Conservation (phyloP, 2,797 vertebrate species). For the Cossypha dichroa region DNA sequence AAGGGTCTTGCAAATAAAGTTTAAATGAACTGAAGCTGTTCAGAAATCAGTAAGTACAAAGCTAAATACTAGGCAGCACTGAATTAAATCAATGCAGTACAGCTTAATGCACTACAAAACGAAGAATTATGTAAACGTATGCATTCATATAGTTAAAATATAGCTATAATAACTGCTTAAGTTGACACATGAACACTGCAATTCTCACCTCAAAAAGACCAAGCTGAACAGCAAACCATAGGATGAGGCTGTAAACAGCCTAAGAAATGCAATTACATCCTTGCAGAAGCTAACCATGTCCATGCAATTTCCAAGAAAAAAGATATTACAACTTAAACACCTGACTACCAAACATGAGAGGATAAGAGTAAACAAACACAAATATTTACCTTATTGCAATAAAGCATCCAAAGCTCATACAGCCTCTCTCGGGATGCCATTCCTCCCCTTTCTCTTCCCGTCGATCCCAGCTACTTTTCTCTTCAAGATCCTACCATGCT, state of each 20-base stretch:
- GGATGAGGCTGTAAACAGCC: neutral
- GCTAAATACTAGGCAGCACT: neutral
- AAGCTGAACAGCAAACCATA: neutral
- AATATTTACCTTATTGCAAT: slow-evolving; percentile 90
- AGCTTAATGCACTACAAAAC: neutral
- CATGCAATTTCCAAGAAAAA: neutral
- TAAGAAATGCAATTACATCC: neutral
- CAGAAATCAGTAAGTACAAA: neutral
- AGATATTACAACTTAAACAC: neutral
- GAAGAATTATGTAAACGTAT: neutral
- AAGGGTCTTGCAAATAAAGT: neutral
- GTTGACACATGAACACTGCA: neutral
- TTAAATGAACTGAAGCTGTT: neutral
- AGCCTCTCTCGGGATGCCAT: slow-evolving; percentile 97
- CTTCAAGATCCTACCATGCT: slow-evolving; percentile 55
- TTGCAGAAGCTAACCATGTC: neutral
- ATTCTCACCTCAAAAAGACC: neutral
- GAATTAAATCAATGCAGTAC: neutral
- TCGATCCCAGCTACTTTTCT: neutral
- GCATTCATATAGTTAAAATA: neutral
- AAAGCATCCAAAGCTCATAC: slow-evolving; percentile 99
- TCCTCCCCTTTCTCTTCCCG: slow-evolving; percentile 50
- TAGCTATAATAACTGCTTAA: neutral
- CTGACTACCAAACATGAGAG: neutral
- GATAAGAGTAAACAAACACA: neutral